Conservation (phyloP, 2,888 invertebrate species). For the Cheilosia grossa region DNA sequence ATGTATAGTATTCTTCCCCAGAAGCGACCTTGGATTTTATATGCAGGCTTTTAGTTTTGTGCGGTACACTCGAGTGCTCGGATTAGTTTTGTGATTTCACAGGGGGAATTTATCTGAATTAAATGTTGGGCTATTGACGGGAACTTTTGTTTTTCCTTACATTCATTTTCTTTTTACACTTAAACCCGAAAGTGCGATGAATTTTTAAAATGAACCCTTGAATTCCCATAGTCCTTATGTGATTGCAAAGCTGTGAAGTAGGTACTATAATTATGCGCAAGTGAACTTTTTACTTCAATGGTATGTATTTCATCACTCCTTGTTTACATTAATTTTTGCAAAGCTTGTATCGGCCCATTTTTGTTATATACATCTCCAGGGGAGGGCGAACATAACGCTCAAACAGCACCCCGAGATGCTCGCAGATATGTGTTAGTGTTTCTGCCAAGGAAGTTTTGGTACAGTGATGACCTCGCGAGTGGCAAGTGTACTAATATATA, state of each 20-base stretch:
- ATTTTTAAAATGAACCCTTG: no score
- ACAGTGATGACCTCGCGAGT: no score
- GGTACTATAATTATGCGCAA: background rate
- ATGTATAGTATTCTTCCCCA: background rate
- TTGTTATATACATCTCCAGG: no score
- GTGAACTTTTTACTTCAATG: background rate
- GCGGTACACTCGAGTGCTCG: constrained; percentile 37
- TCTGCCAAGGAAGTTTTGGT: no score
- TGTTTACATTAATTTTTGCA: no score
- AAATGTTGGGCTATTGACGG: background rate
- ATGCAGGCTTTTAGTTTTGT: constrained; percentile 44
- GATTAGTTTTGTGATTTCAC: background rate
- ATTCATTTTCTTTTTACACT: background rate
- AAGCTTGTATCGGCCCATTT: no score
- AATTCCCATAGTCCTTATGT: constrained; percentile 3
- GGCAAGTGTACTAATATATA: no score
- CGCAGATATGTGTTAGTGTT: no score
- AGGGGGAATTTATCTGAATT: background rate
- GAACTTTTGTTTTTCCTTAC: background rate
- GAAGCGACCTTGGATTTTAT: constrained; percentile 33
- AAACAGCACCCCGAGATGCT: no score
- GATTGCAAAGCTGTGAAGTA: constrained; percentile 8
- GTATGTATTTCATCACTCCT: no score
- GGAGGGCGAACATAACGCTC: no score
- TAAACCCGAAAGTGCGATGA: constrained; percentile 2